Evolutionary conservation across 2,888 invertebrate genomes (phyloP), one percentile per base, ranked within the genome.

Genomic region (Melanostoma mellinum): DNA sequence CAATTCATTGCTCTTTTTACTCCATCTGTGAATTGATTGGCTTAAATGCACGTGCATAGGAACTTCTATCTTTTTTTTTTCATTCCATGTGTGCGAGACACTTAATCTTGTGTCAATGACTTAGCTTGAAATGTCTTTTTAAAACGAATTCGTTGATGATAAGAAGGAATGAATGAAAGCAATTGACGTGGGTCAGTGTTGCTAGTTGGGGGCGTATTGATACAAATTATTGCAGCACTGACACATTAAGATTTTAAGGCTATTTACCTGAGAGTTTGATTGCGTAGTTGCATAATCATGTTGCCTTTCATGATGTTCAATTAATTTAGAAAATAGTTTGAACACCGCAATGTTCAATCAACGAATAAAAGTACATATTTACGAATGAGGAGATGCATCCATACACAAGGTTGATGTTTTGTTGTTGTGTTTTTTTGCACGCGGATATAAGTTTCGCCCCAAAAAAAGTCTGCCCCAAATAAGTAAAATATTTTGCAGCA

Each of bases 121-220:
- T 74, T 63, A 46, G 9, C 8, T 33, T 42, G 38, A 32, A 20
- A 33, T 73, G 65, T 46, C 60, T 35, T 67, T n/a, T 35, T 33
- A 32, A 40, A 63, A 35, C 8, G 35, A 58, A 30, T n/a, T 35
- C 32, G 52, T 5, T 46, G 65, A 73, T 68, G 53, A 68, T 52
- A 60, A 6, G 5, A 52, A 50, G 71, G 68, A 77, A 81, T 81
- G 67, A 61, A 40, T 48, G 53, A 38, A 9, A n/a, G 33, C 32
- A 9, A 1, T 67, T 61, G 72, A 73, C 72, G 55, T 77, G 73
- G 81, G 81, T 82, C 77, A 82, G 72, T 50, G 33, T 30, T 63
- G 58, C 56, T 73, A 82, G 63, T 73, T 68, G 67, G 50, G 56
- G 76, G 67, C 60, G 63, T 67, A 71, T 46, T 40, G 71, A 35